Evolutionary conservation across 2,797 vertebrate genomes (phyloP), one percentile per base, ranked within the genome.

Genomic region (Harpagifer antarcticus): DNA sequence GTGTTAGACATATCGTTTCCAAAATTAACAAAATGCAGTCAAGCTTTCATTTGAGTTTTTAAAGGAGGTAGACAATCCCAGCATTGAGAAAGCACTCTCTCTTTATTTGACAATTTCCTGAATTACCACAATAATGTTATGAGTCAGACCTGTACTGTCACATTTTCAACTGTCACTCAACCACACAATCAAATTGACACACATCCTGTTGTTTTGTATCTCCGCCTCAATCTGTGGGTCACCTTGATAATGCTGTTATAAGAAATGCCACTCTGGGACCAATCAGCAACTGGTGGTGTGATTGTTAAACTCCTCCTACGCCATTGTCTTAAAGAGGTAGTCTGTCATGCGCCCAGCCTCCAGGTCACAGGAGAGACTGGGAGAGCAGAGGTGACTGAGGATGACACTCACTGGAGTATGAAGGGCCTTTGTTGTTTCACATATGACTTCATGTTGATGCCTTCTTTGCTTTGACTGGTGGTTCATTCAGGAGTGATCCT

Each of bases 241-340:
- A 64, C 78, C 20, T 40, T 85, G 75, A 58, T 68, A 82, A 92
- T 83, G 72, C 61, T 88, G 80, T 87, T 82, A 72, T 84, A 78
- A 90, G 78, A 79, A 91, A 85, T 88, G 87, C 56, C 78, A 54
- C 79, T 61, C 62, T 56, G 85, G 83, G 87, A 81, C 94, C 93
- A 94, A 91, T 94, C 87, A 88, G 86, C 53, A 78, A 64, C 87
- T 74, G 81, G 95, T 95, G 95, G 95, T 92, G 94, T 94, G 95
- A 95, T 90, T 83, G 81, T 74, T 76, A 27, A 76, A 87, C 93
- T 94, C 94, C 94, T 88, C 94, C 94, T 92, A 74, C 78, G 5
- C 61, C 59, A 86, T 92, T 94, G 92, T 94, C 91, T 94, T 94
- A 94, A 95, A 94, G 93, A 61, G 76, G 85, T 83, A 92, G 84